These are phyloP conservation scores for Macaria liturata DNA, from an alignment of 2,888 invertebrate species.

Conservation along the genomic window DNA sequence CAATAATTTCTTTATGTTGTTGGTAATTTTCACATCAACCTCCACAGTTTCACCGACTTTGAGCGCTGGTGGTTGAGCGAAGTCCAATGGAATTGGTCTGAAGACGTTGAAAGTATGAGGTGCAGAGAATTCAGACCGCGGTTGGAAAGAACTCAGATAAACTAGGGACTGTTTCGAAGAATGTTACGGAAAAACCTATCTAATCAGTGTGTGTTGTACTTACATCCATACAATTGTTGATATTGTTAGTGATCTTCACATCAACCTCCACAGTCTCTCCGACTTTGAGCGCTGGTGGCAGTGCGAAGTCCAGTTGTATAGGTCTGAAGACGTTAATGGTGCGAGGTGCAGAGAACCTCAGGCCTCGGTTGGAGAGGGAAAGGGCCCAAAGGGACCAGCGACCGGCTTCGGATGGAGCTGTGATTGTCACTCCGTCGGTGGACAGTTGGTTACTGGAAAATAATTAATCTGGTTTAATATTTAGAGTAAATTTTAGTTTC, in stretches of 20 bases:
- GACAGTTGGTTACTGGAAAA: conserved; percentile 79
- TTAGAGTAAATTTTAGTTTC: background rate
- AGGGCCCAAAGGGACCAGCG: conserved; percentile 86
- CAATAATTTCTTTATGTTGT: conserved; percentile 86
- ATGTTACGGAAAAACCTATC: background rate
- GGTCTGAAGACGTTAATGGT: conserved; percentile 85
- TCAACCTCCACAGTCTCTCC: conserved; percentile 87
- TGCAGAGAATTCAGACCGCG: conserved; percentile 77
- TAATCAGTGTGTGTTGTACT: conserved; percentile 53
- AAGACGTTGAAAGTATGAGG: conserved; percentile 85
- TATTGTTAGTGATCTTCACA: conserved; percentile 86
- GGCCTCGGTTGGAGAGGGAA: conserved; percentile 78
- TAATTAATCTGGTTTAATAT: background rate
- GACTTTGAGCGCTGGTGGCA: conserved; percentile 84
- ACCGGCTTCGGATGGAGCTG: conserved; percentile 85
- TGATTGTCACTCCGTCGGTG: conserved; percentile 82
- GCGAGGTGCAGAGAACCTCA: conserved; percentile 83
- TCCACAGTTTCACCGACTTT: conserved; percentile 86
- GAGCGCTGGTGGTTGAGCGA: conserved; percentile 82
- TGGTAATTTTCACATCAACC: conserved; percentile 87
- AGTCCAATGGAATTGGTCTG: conserved; percentile 85
- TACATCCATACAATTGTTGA: conserved; percentile 88
- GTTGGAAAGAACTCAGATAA: too few relatives aligned
- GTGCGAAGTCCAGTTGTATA: conserved; percentile 84
- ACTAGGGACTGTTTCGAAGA: too few relatives aligned